These are phyloP conservation scores for Paralichthys olivaceus DNA, from an alignment of 2,113 vertebrate genomes.

Conservation along the genomic window DNA sequence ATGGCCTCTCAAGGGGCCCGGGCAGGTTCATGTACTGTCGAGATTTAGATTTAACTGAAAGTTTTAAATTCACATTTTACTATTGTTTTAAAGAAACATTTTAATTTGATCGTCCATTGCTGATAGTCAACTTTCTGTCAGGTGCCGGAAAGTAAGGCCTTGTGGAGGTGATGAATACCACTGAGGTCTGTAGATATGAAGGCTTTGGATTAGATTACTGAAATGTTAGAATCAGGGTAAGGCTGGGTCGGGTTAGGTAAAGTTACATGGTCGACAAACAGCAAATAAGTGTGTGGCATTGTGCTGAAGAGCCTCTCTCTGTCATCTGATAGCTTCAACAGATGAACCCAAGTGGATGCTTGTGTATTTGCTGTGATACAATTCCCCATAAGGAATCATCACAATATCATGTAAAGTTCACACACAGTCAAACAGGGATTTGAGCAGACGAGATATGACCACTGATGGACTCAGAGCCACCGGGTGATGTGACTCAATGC, in stretches of 20 bases:
- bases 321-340: background rate
- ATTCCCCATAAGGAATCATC: background rate
- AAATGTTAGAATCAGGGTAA: background rate
- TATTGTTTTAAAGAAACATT: background rate
- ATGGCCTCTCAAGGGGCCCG: conserved; percentile 10
- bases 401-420: background rate
- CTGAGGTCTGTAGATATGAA: background rate
- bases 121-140: background rate
- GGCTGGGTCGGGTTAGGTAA: background rate
- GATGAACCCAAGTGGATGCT: background rate
- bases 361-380: background rate
- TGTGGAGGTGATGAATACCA: background rate
- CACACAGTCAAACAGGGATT: background rate
- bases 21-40: background rate
- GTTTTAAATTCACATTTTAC: background rate
- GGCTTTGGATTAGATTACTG: background rate
- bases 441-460: background rate
- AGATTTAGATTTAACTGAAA: conserved; percentile 1
- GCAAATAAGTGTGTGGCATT: background rate
- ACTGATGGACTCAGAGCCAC: background rate
- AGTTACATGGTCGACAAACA: background rate
- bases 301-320: background rate
- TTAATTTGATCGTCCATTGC: background rate
- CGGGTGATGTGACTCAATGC: conserved; percentile 53
- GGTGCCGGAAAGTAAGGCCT: background rate